A percentile compares a stretch with the other conserved stretches of the same genome.
phyloP scores from a whole-genome alignment of 2,797 vertebrate genomes.

The Telmatherina bonti region DNA sequence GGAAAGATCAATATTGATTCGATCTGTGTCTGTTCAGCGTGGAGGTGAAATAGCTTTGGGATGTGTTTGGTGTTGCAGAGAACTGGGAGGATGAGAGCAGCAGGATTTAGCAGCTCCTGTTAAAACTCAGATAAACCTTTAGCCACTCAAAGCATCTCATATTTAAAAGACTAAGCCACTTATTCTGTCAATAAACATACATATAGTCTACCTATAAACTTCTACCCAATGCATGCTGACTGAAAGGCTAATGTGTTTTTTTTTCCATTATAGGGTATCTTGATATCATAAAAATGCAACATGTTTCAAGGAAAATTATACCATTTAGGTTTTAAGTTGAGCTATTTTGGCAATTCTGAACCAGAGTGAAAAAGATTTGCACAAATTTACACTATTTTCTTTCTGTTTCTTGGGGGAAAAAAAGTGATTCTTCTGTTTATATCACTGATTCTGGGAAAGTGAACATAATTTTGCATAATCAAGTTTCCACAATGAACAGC shows the following conservation, averaged over 20 bases:
- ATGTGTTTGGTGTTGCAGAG: too few relatives aligned
- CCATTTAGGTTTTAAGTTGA: background rate
- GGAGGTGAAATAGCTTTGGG: background rate
- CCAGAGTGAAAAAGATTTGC: background rate
- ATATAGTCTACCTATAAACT: background rate
- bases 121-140: background rate
- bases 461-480: background rate
- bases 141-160: background rate
- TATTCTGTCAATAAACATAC: background rate
- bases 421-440: background rate
- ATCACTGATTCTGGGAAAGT: background rate
- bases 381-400: background rate
- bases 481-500: background rate
- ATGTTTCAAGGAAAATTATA: background rate
- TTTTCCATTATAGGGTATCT: background rate
- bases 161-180: background rate
- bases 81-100: conserved; percentile 4
- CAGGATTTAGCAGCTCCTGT: background rate
- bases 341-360: background rate
- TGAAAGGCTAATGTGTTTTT: background rate
- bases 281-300: background rate
- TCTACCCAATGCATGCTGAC: background rate
- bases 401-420: too few relatives aligned
- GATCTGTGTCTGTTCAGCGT: conserved; percentile 19
- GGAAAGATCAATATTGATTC: conserved; percentile 39